Percentiles rank a stretch among this genome's conserved stretches.
These are phyloP conservation scores for Danio kyathit DNA, from an alignment of 2,797 vertebrate species.

Conservation along the genomic window DNA sequence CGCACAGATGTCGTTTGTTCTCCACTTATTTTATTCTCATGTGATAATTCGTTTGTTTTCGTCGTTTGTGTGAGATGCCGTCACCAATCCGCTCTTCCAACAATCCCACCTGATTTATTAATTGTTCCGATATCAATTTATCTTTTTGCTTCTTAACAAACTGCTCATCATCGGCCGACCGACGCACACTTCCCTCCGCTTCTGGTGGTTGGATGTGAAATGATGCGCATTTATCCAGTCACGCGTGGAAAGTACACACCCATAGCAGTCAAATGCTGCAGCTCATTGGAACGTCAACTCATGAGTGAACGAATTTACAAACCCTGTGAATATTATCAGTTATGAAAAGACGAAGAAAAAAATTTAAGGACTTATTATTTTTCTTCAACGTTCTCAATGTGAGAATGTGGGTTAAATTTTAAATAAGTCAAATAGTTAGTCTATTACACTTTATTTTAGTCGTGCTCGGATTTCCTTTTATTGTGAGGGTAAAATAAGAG, in stretches of 20 bases:
- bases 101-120: neutral
- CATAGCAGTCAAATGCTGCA: conserved; percentile 16
- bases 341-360: too few relatives aligned
- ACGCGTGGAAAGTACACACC: conserved; percentile 28
- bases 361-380: too few relatives aligned
- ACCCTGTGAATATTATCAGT: neutral
- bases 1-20: conserved; percentile 19
- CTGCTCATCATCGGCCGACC: neutral
- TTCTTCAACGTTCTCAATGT: too few relatives aligned
- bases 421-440: too few relatives aligned
- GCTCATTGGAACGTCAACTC: conserved; percentile 9
- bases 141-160: neutral
- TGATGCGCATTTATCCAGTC: conserved; percentile 17
- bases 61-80: neutral
- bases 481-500: too few relatives aligned
- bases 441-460: too few relatives aligned
- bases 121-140: neutral
- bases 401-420: too few relatives aligned
- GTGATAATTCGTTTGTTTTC: conserved; percentile 6
- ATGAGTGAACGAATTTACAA: neutral
- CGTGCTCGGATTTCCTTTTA: too few relatives aligned
- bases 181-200: conserved; percentile 7
- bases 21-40: conserved; percentile 13
- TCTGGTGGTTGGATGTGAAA: conserved; percentile 3
- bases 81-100: neutral